A percentile compares a stretch with the other conserved stretches of the same genome.
phyloP scores from a whole-genome alignment of 53 echinoderm and acorn worm species.

The Holothuria scabra region DNA sequence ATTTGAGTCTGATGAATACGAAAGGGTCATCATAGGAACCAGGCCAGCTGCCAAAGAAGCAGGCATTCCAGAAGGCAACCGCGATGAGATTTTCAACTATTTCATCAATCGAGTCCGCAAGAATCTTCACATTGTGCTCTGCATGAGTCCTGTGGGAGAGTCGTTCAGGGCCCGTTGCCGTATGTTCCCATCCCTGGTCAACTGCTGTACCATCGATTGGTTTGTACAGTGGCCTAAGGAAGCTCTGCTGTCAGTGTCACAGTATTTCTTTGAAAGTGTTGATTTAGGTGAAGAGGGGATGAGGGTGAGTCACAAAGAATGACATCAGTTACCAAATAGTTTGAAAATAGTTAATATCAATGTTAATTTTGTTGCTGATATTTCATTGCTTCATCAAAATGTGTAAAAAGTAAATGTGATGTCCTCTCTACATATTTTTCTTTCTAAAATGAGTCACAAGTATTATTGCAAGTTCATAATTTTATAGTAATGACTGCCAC shows the following conservation, averaged over 20 bases:
- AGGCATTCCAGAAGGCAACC: constrained; percentile 95
- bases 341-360: background rate
- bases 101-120: constrained; percentile 97
- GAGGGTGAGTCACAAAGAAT: constrained; percentile 61
- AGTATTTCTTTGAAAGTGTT: constrained; percentile 84
- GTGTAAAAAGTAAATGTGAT: no score
- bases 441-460: no score
- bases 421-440: no score
- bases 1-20: constrained; percentile 95
- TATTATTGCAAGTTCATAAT: no score
- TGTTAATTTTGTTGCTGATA: no score
- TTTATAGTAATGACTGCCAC: no score
- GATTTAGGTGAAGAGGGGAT: constrained; percentile 95
- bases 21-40: constrained; percentile 89
- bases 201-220: constrained; percentile 99
- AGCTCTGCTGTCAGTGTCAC: constrained; percentile 90
- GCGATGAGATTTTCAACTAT: constrained; percentile 99
- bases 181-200: constrained; percentile 98
- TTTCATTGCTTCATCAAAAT: no score
- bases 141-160: constrained; percentile 99
- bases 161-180: constrained; percentile 90
- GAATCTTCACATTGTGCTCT: constrained; percentile 99
- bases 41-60: constrained; percentile 86
- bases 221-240: constrained; percentile 99
- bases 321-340: background rate